Percentiles rank a stretch among this genome's conserved stretches.
These are phyloP conservation scores for Chalcis sispes DNA, from an alignment of 2,888 invertebrate genomes.

Conservation along the genomic window DNA sequence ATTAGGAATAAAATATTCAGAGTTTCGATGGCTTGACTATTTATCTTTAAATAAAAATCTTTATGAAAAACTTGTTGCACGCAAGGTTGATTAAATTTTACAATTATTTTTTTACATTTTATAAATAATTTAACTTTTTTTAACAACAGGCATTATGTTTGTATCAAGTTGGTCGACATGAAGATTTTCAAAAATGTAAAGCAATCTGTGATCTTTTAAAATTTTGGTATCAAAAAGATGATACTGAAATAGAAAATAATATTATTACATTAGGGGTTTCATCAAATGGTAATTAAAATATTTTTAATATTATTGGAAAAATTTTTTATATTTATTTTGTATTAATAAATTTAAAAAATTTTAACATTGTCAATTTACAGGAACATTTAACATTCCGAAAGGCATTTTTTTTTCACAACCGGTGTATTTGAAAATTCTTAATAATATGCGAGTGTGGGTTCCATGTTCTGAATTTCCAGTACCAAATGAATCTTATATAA, in stretches of 20 bases:
- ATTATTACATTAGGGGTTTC: constrained; percentile 78
- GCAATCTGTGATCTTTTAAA: constrained; percentile 77
- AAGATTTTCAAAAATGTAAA: constrained; percentile 70
- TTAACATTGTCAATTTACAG: constrained; percentile 67
- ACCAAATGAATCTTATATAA: constrained; percentile 56
- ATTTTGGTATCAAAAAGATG: constrained; percentile 76
- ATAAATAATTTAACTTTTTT: not conserved
- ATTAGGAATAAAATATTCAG: constrained; percentile 77
- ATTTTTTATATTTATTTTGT: not conserved
- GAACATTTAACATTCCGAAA: constrained; percentile 78
- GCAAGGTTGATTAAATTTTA: constrained; percentile 71
- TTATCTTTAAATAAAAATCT: constrained; percentile 75
- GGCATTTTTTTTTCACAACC: constrained; percentile 80
- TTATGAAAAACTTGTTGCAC: constrained; percentile 73
- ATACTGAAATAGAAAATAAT: constrained; percentile 69
- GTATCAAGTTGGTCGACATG: constrained; percentile 63
- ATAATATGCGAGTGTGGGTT: constrained; percentile 61
- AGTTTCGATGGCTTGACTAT: constrained; percentile 79
- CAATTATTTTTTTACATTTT: not conserved
- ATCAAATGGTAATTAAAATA: constrained; percentile 77
- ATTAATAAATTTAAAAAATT: constrained; percentile 5
- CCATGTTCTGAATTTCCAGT: constrained; percentile 63
- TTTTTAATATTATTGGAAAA: not conserved
- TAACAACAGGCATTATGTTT: constrained; percentile 52
- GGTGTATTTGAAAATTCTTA: constrained; percentile 61